These are phyloP conservation scores for Rhogogaster chlorosoma DNA, from an alignment of 2,888 invertebrate genomes.

Conservation along the genomic window DNA sequence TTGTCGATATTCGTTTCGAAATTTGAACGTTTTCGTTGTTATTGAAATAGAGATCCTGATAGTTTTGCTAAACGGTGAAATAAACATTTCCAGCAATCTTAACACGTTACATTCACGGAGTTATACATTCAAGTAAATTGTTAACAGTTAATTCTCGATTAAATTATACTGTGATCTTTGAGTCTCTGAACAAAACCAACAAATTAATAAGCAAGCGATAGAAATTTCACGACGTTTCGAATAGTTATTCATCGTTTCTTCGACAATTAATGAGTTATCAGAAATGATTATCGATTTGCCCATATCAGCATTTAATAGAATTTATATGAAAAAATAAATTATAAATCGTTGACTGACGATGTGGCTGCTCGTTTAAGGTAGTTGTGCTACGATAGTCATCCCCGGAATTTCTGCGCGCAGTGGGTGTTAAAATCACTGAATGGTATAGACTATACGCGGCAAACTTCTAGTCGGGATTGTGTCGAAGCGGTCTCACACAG, in stretches of 20 bases:
- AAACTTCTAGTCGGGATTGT: too few relatives aligned
- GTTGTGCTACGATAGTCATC: too few relatives aligned
- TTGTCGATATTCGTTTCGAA: neutral
- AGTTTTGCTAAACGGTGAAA: neutral
- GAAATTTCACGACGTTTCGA: neutral
- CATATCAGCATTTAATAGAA: constrained; percentile 46
- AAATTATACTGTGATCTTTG: neutral
- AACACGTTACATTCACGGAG: neutral
- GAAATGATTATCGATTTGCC: neutral
- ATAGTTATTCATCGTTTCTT: neutral
- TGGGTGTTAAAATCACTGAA: too few relatives aligned
- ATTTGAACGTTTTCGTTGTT: neutral
- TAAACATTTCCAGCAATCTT: neutral
- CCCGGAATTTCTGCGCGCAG: too few relatives aligned
- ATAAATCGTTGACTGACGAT: constrained; percentile 1
- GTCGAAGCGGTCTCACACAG: too few relatives aligned
- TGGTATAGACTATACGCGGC: too few relatives aligned
- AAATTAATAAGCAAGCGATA: neutral
- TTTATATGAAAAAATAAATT: neutral
- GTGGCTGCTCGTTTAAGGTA: constrained; percentile 32
- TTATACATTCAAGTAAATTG: neutral
- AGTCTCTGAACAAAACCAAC: too few relatives aligned
- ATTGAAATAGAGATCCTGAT: neutral
- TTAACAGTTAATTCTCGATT: neutral
- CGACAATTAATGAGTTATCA: neutral